Evolutionary conservation across 23 tunicate genomes (phyloP), one percentile per base, ranked within the genome.

Genomic region (Trididemnum miniatum): DNA sequence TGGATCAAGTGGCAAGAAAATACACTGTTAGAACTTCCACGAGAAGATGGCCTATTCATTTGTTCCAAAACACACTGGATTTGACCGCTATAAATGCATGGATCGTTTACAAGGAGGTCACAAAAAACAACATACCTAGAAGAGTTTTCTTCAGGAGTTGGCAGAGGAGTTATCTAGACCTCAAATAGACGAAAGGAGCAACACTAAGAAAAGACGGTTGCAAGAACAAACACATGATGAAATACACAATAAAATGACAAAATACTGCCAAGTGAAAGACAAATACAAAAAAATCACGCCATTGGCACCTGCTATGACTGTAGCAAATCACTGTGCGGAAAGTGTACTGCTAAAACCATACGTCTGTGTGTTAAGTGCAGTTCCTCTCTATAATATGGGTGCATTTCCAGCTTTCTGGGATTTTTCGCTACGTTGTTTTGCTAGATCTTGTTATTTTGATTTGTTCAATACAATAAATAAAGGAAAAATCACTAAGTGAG

Each of bases 141-240:
- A 63, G 23, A 69, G 39, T 30, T 69, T 69, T 69, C 76, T 69
- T 69, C 39, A 69, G 76, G 38, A 34, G 76, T 69, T 69, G 76
- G 38, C 39, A 29, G 38, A 69, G 38, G 38, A 69, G 38, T 23
- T 69, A 69, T 18, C 38, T 69, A 9, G 76, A 38, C 76, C 76
- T 69, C 38, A 69, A 36, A 34, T 34, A 69, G 39, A 62, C 69
- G 28, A 69, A 69, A 69, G 39, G 7, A 69, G 39, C 38, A 69
- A 69, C 76, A 32, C 39, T 34, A 69, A 69, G 37, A 69, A 69
- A 69, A 69, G 39, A 34, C 76, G 39, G 38, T 69, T 32, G 76
- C 38, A 69, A 34, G 38, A 69, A 69, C 38, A 69, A 69, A 29
- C 38, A 30, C 9, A 7, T 31, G 76, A 69, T 69, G 39, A 69